phyloP scores from a whole-genome alignment of 2,888 invertebrate genomes.

The Chirona hameri region DNA sequence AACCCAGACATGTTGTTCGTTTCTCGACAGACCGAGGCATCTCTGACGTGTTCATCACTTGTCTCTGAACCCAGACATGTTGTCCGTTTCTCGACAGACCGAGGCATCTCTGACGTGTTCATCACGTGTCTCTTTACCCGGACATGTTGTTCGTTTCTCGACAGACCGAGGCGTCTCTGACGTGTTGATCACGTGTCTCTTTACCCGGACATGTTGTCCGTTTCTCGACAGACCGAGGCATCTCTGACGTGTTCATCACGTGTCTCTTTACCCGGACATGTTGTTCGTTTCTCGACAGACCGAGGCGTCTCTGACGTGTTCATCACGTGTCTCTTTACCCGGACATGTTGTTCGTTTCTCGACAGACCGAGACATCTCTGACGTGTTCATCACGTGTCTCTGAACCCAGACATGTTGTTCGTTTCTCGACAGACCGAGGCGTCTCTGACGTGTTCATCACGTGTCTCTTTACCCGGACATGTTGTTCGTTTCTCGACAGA shows the following conservation, averaged over 20 bases:
- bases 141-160: not conserved
- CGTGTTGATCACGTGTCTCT: conserved; percentile 64
- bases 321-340: conserved; percentile 58
- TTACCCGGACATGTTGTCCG: too few species aligned
- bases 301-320: conserved; percentile 60
- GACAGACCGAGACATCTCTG: conserved; percentile 53
- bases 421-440: conserved; percentile 46
- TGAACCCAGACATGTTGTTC: too few species aligned
- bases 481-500: conserved; percentile 39
- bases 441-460: conserved; percentile 66
- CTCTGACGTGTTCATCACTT: conserved; percentile 64
- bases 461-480: conserved; percentile 49
- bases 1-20: too few species aligned
- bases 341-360: not conserved
- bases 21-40: conserved; percentile 52
- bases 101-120: conserved; percentile 60
- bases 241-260: conserved; percentile 64
- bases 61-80: conserved; percentile 45
- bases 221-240: conserved; percentile 48
- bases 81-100: conserved; percentile 41
- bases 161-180: conserved; percentile 55
- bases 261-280: conserved; percentile 49
- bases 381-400: conserved; percentile 66
- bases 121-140: conserved; percentile 58
- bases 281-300: conserved; percentile 39